phyloP scores from a whole-genome alignment of 2,888 invertebrate species.

The Dichetophora obliterata region DNA sequence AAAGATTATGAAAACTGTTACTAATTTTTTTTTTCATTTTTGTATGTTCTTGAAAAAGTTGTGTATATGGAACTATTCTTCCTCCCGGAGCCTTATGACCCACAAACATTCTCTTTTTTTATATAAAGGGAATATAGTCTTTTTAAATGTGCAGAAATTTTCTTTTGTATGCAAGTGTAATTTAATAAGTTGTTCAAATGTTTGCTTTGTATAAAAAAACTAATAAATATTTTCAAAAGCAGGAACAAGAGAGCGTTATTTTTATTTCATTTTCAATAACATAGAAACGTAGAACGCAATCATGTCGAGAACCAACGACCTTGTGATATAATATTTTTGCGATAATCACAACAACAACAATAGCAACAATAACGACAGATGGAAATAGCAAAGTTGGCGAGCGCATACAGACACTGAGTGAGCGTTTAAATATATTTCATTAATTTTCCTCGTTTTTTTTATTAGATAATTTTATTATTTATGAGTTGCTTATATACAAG shows the following conservation, averaged over 20 bases:
- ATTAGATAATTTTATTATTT: neutral
- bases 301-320: conserved; percentile 28
- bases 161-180: no score
- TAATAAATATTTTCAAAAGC: neutral
- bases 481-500: neutral
- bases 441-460: neutral
- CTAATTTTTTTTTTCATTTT: no score
- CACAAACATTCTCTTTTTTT: no score
- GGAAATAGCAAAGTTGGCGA: conserved; percentile 13
- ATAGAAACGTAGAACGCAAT: conserved; percentile 21
- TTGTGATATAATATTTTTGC: conserved; percentile 37
- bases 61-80: no score
- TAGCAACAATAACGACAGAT: neutral
- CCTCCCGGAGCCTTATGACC: no score
- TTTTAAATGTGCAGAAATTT: no score
- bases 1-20: no score
- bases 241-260: conserved; percentile 2
- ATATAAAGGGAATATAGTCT: no score
- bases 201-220: neutral
- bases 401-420: neutral
- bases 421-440: neutral
- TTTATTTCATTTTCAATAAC: neutral
- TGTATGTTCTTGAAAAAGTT: no score
- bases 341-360: conserved; percentile 8
- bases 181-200: neutral